A percentile compares a stretch with the other conserved stretches of the same genome.
These are phyloP conservation scores for Carlito syrichta DNA, from an alignment of 2,113 vertebrate species.

Conservation along the genomic window DNA sequence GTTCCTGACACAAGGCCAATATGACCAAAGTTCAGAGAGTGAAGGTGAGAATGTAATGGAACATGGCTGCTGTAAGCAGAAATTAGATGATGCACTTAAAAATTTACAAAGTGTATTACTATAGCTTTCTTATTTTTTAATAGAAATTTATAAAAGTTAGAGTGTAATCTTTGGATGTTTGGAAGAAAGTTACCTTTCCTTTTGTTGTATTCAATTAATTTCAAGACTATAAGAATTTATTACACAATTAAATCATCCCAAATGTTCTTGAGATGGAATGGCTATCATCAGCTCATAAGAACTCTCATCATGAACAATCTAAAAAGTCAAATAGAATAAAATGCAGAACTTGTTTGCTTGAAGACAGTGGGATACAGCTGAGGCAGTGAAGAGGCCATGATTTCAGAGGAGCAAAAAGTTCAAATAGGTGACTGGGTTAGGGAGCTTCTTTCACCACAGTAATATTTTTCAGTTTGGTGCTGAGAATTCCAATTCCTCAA, in stretches of 20 bases:
- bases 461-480: background rate
- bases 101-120: background rate
- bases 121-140: background rate
- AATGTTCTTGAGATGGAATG: background rate
- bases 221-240: background rate
- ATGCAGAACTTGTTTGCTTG: background rate
- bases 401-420: background rate
- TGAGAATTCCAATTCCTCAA: background rate
- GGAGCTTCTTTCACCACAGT: background rate
- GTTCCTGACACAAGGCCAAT: background rate
- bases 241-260: background rate
- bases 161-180: background rate
- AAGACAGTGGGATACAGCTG: background rate
- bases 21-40: background rate
- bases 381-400: background rate
- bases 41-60: background rate
- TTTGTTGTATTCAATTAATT: background rate
- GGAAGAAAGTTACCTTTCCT: background rate
- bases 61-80: background rate
- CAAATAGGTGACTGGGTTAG: background rate
- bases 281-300: background rate
- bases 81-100: background rate
- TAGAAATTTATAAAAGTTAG: background rate
- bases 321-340: background rate
- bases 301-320: background rate